Conservation (phyloP, 2,113 vertebrate species). For the Ailurus styani region DNA sequence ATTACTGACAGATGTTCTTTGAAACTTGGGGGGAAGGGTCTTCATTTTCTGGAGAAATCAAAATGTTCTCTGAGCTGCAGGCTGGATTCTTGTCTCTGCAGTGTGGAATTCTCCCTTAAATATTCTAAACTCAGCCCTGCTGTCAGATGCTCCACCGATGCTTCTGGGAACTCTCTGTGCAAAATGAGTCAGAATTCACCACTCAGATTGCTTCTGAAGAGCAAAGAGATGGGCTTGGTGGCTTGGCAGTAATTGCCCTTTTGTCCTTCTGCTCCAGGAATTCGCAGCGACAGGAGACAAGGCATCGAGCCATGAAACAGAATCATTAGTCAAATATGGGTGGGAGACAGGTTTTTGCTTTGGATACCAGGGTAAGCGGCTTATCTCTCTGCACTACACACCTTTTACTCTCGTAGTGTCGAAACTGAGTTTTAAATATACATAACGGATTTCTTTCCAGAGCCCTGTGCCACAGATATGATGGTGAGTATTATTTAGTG, state of each 20-base stretch:
- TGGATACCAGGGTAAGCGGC: neutral
- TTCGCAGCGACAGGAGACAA: neutral
- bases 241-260: neutral
- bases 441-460: neutral
- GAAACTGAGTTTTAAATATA: constrained; percentile 27
- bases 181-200: neutral
- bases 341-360: neutral
- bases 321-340: neutral
- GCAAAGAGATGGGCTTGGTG: neutral
- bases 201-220: neutral
- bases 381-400: neutral
- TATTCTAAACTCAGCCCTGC: neutral
- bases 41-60: neutral
- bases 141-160: neutral
- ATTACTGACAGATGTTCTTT: neutral
- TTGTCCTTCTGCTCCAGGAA: neutral
- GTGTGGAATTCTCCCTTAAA: neutral
- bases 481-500: neutral
- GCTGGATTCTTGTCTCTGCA: neutral
- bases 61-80: neutral
- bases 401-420: neutral
- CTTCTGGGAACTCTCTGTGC: neutral
- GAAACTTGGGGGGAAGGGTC: neutral
- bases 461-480: neutral
- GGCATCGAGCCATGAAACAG: neutral